Conservation (phyloP, 2,888 invertebrate species). For the Drosophila pullipes region DNA sequence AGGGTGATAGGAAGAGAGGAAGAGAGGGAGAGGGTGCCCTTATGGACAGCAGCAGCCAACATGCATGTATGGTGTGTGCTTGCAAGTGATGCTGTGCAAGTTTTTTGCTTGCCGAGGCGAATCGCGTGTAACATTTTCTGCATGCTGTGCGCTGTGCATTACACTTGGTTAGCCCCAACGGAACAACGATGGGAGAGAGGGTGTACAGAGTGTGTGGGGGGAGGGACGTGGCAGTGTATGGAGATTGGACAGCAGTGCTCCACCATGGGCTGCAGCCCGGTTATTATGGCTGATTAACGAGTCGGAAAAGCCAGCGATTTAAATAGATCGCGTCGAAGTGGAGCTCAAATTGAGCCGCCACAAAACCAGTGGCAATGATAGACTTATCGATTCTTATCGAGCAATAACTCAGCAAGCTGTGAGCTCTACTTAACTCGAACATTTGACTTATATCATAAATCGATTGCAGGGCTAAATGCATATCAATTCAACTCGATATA, state of each 20-base stretch:
- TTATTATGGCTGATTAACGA: conserved; percentile 48
- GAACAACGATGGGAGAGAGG: not conserved
- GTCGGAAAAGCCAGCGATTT: conserved; percentile 41
- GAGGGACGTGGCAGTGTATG: not conserved
- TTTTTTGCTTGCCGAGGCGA: conserved; percentile 24
- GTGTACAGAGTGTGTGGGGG: not conserved
- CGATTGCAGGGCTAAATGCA: not conserved
- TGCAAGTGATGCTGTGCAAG: conserved; percentile 28
- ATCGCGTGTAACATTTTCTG: conserved; percentile 43
- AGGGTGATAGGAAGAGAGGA: no score
- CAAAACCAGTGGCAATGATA: conserved; percentile 16
- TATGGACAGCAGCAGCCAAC: conserved; percentile 32
- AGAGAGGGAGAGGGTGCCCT: not conserved
- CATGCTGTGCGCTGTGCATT: conserved; percentile 43
- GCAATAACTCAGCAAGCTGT: conserved; percentile 1
- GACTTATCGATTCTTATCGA: conserved; percentile 27
- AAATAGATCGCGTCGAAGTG: conserved; percentile 34
- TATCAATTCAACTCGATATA: not conserved
- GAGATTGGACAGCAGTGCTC: not conserved
- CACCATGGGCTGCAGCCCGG: conserved; percentile 19
- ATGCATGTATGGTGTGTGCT: conserved; percentile 12
- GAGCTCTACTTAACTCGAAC: not conserved
- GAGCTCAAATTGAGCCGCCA: conserved; percentile 4
- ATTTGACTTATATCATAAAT: not conserved
- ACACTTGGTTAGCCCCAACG: conserved; percentile 40